These are phyloP conservation scores for Hyposoter dolosus DNA, from an alignment of 2,888 invertebrate genomes.

Conservation along the genomic window DNA sequence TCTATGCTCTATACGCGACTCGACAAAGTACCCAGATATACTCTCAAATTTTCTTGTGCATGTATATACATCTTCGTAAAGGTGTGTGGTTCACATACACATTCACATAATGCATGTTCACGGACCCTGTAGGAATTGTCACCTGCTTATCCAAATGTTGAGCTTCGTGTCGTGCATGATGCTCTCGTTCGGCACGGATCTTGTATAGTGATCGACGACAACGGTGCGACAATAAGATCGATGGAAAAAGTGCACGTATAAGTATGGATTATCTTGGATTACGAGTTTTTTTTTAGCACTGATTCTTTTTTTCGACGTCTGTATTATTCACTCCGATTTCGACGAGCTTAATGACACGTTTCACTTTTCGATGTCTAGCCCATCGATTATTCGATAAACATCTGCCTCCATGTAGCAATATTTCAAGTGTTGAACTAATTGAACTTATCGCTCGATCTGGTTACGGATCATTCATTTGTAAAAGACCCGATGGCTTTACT, in stretches of 20 bases:
- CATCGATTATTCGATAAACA: slow-evolving; percentile 2
- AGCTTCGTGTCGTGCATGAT: not conserved
- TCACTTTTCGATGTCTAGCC: not conserved
- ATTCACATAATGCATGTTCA: not conserved
- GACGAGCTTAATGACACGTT: slow-evolving; percentile 6
- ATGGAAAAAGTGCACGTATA: slow-evolving; percentile 7
- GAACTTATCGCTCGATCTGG: not conserved
- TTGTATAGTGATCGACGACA: not conserved
- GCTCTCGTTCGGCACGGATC: not conserved
- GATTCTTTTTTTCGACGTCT: not conserved
- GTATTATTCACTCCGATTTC: not conserved
- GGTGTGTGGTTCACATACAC: not conserved
- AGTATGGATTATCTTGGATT: slow-evolving; percentile 1
- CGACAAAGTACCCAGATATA: slow-evolving; percentile 59
- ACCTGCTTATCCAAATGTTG: slow-evolving; percentile 46
- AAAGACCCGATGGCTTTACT: not conserved
- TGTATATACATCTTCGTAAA: slow-evolving; percentile 18
- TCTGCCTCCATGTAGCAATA: not conserved
- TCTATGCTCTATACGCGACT: slow-evolving; percentile 6
- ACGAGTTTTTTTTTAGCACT: not conserved
- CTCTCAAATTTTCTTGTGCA: not conserved
- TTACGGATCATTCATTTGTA: not conserved
- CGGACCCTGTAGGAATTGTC: slow-evolving; percentile 24
- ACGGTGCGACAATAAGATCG: not conserved
- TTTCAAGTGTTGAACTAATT: not conserved